Evolutionary conservation across 1,140 invertebrate species (phyloP).

Genomic region (Latrodectus geometricus): DNA sequence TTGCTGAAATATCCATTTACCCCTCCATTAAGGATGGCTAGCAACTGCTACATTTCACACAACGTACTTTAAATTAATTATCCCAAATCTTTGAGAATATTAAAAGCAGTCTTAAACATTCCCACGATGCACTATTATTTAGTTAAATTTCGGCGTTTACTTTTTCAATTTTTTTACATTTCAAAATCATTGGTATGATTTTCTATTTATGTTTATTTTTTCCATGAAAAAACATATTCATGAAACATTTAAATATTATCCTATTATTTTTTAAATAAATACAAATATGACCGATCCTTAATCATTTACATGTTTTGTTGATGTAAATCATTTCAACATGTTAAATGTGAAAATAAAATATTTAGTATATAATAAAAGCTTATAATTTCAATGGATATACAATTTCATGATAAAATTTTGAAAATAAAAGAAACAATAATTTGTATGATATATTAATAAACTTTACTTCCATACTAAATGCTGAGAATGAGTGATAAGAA

Average conservation of each 20-base stretch:
- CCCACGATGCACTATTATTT: conserved; percentile 23
- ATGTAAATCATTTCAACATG: too few relatives aligned
- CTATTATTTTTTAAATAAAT: too few relatives aligned
- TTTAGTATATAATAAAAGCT: neutral
- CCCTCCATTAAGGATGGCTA: conserved; percentile 26
- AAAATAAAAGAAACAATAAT: too few relatives aligned
- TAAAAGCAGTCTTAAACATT: conserved; percentile 33
- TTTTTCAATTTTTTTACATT: conserved; percentile 19
- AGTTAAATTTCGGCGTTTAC: conserved; percentile 24
- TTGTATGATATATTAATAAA: too few relatives aligned
- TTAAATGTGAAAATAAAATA: too few relatives aligned
- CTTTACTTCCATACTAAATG: too few relatives aligned
- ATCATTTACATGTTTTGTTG: too few relatives aligned
- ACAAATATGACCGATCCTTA: too few relatives aligned
- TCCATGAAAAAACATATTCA: neutral
- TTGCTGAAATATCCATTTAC: conserved; percentile 15
- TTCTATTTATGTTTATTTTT: neutral
- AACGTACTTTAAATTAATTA: conserved; percentile 42
- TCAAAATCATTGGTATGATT: conserved; percentile 16
- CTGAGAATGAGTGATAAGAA: too few relatives aligned
- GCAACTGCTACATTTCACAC: conserved; percentile 6
- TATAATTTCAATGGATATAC: neutral
- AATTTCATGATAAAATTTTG: too few relatives aligned
- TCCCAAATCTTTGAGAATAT: conserved; percentile 28
- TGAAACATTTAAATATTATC: neutral